These are phyloP conservation scores for Dipodomys merriami DNA, from an alignment of 2,113 vertebrate species.

Conservation along the genomic window DNA sequence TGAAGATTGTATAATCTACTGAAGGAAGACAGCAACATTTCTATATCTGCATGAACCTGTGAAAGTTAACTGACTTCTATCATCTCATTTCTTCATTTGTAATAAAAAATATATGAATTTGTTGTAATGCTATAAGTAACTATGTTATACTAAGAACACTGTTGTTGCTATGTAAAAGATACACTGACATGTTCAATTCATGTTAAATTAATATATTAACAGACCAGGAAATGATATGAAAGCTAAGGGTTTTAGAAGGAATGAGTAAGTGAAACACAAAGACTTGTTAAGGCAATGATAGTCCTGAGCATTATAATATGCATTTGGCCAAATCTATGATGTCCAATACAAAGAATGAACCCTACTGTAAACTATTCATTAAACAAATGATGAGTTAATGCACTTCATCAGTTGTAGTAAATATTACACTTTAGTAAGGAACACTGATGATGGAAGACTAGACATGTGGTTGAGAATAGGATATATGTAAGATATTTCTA, in stretches of 20 bases:
- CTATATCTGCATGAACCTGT: not conserved
- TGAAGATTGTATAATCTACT: not conserved
- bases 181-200: not conserved
- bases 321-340: not conserved
- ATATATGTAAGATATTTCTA: not conserved
- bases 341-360: not conserved
- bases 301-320: not conserved
- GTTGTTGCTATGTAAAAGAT: not conserved
- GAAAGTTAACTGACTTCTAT: not conserved
- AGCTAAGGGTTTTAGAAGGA: not conserved
- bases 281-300: not conserved
- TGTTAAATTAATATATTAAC: not conserved
- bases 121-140: not conserved
- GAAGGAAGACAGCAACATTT: constrained; percentile 7
- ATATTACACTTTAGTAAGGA: not conserved
- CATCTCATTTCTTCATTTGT: constrained; percentile 23
- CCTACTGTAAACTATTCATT: not conserved
- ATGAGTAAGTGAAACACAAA: not conserved
- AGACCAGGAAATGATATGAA: not conserved
- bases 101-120: constrained; percentile 23
- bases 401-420: not conserved
- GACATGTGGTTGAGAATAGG: not conserved
- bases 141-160: not conserved
- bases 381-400: not conserved
- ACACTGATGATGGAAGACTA: not conserved